Percentiles rank a stretch among this genome's conserved stretches.
These are phyloP conservation scores for Xanthostigma xanthostigma DNA, from an alignment of 2,888 invertebrate genomes.

Conservation along the genomic window DNA sequence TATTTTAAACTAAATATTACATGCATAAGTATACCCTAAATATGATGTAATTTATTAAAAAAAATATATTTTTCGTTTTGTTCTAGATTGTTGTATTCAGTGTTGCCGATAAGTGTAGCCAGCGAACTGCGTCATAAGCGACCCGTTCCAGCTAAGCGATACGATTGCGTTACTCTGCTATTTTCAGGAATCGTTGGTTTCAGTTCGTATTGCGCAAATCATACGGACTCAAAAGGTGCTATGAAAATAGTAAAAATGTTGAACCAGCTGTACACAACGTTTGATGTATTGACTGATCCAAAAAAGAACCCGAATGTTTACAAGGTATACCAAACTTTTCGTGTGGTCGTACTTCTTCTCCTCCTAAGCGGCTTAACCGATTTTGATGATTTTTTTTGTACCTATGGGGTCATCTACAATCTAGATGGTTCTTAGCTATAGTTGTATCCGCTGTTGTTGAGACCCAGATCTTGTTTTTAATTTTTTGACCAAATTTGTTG, in stretches of 20 bases:
- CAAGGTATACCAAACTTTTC: conserved; percentile 48
- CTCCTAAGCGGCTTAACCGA: too few relatives aligned
- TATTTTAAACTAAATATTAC: too few relatives aligned
- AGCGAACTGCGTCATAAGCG: conserved; percentile 83
- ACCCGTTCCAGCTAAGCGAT: conserved; percentile 77
- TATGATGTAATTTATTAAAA: background rate
- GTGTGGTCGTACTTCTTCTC: too few relatives aligned
- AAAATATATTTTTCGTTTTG: conserved; percentile 9
- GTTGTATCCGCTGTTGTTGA: too few relatives aligned
- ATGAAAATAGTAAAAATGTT: conserved; percentile 93
- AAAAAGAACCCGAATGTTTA: conserved; percentile 87
- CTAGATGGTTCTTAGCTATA: too few relatives aligned
- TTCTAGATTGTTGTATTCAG: conserved; percentile 78
- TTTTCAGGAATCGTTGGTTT: conserved; percentile 93
- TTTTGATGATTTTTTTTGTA: too few relatives aligned
- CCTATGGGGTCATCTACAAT: too few relatives aligned
- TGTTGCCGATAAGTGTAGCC: conserved; percentile 87
- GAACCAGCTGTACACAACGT: conserved; percentile 84
- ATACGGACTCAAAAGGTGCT: conserved; percentile 83
- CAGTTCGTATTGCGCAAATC: conserved; percentile 73
- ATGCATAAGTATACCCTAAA: too few relatives aligned
- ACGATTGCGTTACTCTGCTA: conserved; percentile 80
- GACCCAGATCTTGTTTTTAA: too few relatives aligned
- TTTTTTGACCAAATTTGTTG: too few relatives aligned
- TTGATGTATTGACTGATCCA: conserved; percentile 85